Evolutionary conservation across 2,888 invertebrate species (phyloP), one percentile per base, ranked within the genome.

Genomic region (Drosophila quinaria): DNA sequence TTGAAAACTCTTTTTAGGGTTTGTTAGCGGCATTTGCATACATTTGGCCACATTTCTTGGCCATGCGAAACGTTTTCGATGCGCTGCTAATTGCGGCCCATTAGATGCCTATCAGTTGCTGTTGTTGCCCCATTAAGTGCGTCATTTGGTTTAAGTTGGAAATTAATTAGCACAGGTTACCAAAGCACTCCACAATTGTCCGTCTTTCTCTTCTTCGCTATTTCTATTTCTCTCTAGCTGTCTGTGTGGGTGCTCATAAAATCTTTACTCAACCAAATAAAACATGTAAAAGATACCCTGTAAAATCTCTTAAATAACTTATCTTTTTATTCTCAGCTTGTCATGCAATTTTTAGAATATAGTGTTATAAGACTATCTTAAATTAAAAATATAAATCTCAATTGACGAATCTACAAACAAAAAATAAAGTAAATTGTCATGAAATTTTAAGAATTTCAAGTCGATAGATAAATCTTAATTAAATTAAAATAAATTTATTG

Each of bases 101-200:
- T 84, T 87, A 89, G 89, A 84, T 89, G 62, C 47, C 70, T 84
- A 84, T 84, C 89, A 66, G 51, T 47, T 56, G 49, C 56, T 44
- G 25, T 25, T 25, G 22, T 50, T 70, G 65, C 54, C 75, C 87
- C 87, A 89, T 89, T 89, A 89, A 76, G 81, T 64, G 84, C 66
- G 65, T 68, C 87, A 83, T 88, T 84, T 78, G 69, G 46, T 44
- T 59, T 51, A 71, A 83, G 81, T 75, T 75, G 68, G 65, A 86
- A 83, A 88, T 83, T 83, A 83, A 83, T 83, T 83, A 86, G 87
- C 75, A 80, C 78, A 83, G 87, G 87, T 83, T 86, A 83, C 55
- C 61, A 58, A 67, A 50, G 46, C 46, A 33, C 68, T 49, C 41
- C 44, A 15, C 11, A 19, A 3, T 33, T 19, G 3, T 33, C 35